Evolutionary conservation across 2,888 invertebrate species (phyloP).

Genomic region (Hymenopus coronatus): DNA sequence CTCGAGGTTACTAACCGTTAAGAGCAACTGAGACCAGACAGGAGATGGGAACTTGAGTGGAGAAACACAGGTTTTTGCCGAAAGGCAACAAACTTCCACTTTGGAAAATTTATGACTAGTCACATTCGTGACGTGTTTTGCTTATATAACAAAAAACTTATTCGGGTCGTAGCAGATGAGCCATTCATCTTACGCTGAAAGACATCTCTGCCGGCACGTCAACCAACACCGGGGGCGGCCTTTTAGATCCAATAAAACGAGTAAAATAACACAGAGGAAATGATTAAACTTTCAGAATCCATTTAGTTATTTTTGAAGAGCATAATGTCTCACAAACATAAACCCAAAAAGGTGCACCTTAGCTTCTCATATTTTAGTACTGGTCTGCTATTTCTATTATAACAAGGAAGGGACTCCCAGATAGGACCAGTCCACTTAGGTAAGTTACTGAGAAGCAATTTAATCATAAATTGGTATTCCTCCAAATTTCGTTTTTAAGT

Average conservation of each 20-base stretch:
- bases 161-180: not conserved
- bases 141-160: not conserved
- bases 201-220: not conserved
- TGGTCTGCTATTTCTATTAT: too few relatives aligned
- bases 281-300: not conserved
- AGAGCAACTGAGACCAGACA: not conserved
- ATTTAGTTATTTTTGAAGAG: not conserved
- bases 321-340: too few relatives aligned
- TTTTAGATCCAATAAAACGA: not conserved
- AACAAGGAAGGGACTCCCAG: too few relatives aligned
- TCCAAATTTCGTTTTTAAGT: too few relatives aligned
- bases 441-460: too few relatives aligned
- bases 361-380: too few relatives aligned
- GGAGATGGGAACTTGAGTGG: not conserved
- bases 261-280: not conserved
- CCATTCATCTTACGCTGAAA: not conserved
- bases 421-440: too few relatives aligned
- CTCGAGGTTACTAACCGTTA: not conserved
- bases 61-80: not conserved
- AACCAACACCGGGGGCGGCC: not conserved
- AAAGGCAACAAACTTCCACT: not conserved
- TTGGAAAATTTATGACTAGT: not conserved
- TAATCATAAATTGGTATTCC: too few relatives aligned
- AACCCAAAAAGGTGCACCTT: too few relatives aligned
- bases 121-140: not conserved